phyloP scores from a whole-genome alignment of 1,140 invertebrate genomes.

The Atta cephalotes region DNA sequence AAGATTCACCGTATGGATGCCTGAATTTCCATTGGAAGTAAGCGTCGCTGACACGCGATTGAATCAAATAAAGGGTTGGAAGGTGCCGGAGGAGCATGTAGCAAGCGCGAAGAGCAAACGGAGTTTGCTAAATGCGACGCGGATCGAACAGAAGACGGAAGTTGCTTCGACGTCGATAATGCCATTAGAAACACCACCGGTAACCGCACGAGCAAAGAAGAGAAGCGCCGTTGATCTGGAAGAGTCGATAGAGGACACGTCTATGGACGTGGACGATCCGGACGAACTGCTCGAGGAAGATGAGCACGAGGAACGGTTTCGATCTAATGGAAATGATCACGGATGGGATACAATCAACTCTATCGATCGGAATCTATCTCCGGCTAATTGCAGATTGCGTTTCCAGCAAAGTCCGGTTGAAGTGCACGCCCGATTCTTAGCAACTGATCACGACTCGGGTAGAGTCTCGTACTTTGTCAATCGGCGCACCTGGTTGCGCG shows the following conservation, averaged over 20 bases:
- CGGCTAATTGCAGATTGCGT: conserved; percentile 90
- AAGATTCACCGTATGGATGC: conserved; percentile 98
- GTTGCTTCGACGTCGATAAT: conserved; percentile 13
- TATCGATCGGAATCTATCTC: conserved; percentile 81
- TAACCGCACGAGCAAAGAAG: conserved; percentile 68
- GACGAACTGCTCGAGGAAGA: conserved; percentile 74
- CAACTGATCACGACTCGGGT: conserved; percentile 96
- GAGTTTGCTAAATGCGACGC: conserved; percentile 80
- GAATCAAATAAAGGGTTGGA: conserved; percentile 96
- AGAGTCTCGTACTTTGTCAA: conserved; percentile 96
- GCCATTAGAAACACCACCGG: conserved; percentile 71
- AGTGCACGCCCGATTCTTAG: conserved; percentile 95
- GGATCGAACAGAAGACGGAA: conserved; percentile 57
- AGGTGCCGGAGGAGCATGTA: conserved; percentile 92
- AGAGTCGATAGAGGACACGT: conserved; percentile 68
- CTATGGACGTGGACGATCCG: conserved; percentile 74
- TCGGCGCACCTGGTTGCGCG: conserved; percentile 93
- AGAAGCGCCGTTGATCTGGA: conserved; percentile 78
- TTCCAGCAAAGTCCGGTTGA: conserved; percentile 97
- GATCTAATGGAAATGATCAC: conserved; percentile 81
- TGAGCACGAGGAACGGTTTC: conserved; percentile 79
- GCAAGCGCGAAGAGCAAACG: conserved; percentile 84
- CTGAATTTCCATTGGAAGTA: conserved; percentile 96
- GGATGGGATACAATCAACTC: conserved; percentile 86
- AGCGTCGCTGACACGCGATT: conserved; percentile 95